Conservation (phyloP, 1,140 invertebrate genomes). For the Sycobia sp. region DNA sequence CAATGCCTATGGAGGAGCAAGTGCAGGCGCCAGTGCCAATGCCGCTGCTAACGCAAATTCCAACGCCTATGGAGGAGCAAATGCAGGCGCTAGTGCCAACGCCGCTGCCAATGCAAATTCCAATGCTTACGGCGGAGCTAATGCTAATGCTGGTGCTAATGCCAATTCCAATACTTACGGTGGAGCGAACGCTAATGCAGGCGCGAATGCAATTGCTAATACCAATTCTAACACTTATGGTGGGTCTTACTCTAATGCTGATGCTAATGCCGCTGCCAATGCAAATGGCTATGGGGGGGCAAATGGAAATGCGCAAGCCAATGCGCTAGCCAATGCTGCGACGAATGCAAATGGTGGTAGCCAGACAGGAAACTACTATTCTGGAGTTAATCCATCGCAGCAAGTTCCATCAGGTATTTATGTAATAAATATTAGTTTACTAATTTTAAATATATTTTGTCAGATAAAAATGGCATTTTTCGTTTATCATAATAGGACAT, state of each 20-base stretch:
- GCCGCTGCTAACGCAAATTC: not conserved
- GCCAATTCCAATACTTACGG: not conserved
- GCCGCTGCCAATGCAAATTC: conserved; percentile 30
- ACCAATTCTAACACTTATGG: not conserved
- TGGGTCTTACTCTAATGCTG: conserved; percentile 28
- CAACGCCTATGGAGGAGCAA: conserved; percentile 14
- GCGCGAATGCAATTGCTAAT: not conserved
- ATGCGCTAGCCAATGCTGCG: conserved; percentile 5
- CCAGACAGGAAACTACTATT: not conserved
- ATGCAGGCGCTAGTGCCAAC: conserved; percentile 24
- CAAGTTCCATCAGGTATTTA: not conserved
- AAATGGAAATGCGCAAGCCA: not conserved
- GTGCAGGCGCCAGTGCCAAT: not conserved
- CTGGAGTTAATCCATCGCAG: not conserved
- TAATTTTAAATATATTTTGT: not conserved
- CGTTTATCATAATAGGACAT: not conserved
- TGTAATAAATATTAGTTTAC: not conserved
- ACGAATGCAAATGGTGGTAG: conserved; percentile 21
- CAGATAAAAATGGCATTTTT: not conserved
- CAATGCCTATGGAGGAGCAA: not conserved
- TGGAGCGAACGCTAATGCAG: not conserved
- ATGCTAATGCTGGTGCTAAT: not conserved
- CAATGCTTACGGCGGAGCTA: conserved; percentile 3
- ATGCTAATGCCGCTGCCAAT: conserved; percentile 18
- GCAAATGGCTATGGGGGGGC: not conserved